A percentile compares a stretch with the other conserved stretches of the same genome.
These are phyloP conservation scores for Aricia artaxerxes DNA, from an alignment of 2,888 invertebrate species.

Conservation along the genomic window DNA sequence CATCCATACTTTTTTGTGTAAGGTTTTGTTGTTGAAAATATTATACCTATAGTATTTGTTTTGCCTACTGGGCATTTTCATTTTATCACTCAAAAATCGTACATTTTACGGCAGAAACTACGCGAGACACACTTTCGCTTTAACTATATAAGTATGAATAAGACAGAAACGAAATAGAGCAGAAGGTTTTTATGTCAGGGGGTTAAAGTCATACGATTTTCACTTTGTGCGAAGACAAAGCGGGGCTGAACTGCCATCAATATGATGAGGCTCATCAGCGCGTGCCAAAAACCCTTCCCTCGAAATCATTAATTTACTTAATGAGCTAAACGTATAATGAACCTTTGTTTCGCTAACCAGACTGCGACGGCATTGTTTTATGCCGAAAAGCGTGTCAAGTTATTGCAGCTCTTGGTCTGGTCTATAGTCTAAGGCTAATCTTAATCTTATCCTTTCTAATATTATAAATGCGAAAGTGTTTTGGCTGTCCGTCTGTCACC, in stretches of 20 bases:
- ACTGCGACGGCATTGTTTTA: constrained; percentile 57
- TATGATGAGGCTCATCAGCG: constrained; percentile 55
- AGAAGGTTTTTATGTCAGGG: constrained; percentile 32
- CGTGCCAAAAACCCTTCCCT: constrained; percentile 58
- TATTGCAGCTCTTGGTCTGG: constrained; percentile 1
- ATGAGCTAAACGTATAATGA: constrained; percentile 67
- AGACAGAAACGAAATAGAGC: neutral
- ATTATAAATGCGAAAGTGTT: too few species aligned
- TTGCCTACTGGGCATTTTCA: too few species aligned
- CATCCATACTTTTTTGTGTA: too few species aligned
- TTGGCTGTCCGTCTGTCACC: too few species aligned
- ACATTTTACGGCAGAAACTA: too few species aligned
- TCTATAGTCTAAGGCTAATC: neutral
- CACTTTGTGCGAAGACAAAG: constrained; percentile 43
- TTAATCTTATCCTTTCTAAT: too few species aligned
- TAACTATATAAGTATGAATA: neutral
- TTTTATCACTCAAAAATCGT: too few species aligned
- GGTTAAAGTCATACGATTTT: constrained; percentile 30
- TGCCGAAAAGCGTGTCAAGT: constrained; percentile 49
- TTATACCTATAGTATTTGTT: too few species aligned
- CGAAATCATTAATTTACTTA: constrained; percentile 67
- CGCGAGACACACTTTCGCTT: neutral
- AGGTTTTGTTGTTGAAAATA: too few species aligned
- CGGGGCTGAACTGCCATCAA: constrained; percentile 49
- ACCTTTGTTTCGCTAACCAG: constrained; percentile 59